These are phyloP conservation scores for Acanthurus tractus DNA, from an alignment of 2,797 vertebrate species.

Conservation along the genomic window DNA sequence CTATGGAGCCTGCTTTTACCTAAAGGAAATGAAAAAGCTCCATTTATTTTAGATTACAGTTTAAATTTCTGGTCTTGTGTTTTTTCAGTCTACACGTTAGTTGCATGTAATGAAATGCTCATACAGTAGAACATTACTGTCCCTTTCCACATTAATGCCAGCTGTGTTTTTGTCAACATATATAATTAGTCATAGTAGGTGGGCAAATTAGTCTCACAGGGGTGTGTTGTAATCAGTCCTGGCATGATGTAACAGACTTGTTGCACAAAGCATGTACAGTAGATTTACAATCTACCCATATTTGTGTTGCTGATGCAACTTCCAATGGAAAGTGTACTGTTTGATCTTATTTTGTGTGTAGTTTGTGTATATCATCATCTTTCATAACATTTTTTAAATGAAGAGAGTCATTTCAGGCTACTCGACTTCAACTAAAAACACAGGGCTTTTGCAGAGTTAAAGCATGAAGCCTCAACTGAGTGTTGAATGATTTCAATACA, in stretches of 20 bases:
- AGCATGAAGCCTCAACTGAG: background rate
- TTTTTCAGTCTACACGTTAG: conserved; percentile 27
- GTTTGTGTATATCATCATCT: background rate
- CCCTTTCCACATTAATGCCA: conserved; percentile 61
- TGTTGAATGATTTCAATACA: background rate
- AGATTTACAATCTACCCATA: conserved; percentile 6
- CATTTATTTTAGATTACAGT: background rate
- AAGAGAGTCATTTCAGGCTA: background rate
- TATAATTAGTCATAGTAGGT: conserved; percentile 69
- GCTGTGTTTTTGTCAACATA: conserved; percentile 70
- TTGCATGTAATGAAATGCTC: conserved; percentile 15
- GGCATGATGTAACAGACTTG: conserved; percentile 34
- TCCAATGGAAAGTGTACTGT: conserved; percentile 16
- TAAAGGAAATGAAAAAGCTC: conserved; percentile 15
- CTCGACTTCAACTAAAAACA: conserved; percentile 7
- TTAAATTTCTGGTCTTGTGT: conserved; percentile 4
- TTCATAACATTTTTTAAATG: conserved; percentile 6
- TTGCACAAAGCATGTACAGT: conserved; percentile 8
- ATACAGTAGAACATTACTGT: conserved; percentile 39
- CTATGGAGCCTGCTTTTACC: background rate
- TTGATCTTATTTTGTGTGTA: background rate
- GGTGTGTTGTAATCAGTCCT: conserved; percentile 45
- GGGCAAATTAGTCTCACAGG: conserved; percentile 70
- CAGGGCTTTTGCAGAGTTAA: background rate
- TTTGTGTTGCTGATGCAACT: conserved; percentile 13